These are phyloP conservation scores for Ia io DNA, from an alignment of 2,113 vertebrate genomes.

Conservation along the genomic window DNA sequence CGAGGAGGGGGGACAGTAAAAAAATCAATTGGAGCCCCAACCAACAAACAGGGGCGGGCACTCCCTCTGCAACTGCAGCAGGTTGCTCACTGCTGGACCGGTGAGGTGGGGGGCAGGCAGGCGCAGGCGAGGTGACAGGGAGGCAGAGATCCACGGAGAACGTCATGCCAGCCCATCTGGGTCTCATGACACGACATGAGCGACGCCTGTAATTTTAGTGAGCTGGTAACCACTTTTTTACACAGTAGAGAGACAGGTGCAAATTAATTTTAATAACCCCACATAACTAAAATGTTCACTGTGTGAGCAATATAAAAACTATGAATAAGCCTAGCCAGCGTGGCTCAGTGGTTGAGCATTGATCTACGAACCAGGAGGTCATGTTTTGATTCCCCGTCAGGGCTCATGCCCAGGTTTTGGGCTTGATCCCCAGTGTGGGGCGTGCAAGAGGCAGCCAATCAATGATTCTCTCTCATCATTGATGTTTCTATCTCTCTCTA, in stretches of 20 bases:
- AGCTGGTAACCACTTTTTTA: neutral
- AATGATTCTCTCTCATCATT: no score
- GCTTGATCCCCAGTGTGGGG: no score
- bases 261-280: neutral
- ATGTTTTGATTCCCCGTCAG: no score
- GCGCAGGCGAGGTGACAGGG: neutral
- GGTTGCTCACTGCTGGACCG: neutral
- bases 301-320: neutral
- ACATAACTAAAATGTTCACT: neutral
- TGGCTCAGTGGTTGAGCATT: no score
- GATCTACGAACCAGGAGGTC: no score
- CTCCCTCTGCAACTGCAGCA: neutral
- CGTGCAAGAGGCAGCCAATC: no score
- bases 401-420: no score
- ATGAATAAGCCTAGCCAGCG: no score
- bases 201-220: neutral
- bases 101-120: neutral
- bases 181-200: neutral
- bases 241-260: neutral
- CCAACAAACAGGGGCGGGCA: neutral
- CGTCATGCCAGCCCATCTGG: neutral
- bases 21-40: neutral
- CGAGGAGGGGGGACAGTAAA: neutral
- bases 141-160: neutral
- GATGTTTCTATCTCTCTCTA: no score